phyloP scores from a whole-genome alignment of 2,888 invertebrate genomes.

The Ganaspis brasiliensis region DNA sequence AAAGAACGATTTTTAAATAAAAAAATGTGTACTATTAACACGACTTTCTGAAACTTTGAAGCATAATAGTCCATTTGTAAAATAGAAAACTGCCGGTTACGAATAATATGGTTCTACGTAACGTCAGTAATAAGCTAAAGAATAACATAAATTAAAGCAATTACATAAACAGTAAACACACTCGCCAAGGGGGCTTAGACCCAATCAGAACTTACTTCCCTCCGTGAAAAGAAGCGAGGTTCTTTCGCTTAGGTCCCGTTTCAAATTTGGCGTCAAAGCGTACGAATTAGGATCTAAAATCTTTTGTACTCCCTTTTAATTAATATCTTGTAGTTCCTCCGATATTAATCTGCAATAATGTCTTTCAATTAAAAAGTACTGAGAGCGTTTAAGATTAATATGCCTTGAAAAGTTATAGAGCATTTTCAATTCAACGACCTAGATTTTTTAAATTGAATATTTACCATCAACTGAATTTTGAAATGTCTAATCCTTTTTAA shows the following conservation, averaged over 20 bases:
- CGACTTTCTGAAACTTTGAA: neutral
- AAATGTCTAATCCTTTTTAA: constrained; percentile 10
- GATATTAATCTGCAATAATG: constrained; percentile 1
- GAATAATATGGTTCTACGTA: neutral
- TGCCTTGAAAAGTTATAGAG: constrained; percentile 27
- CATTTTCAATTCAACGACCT: constrained; percentile 45
- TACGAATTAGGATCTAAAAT: constrained; percentile 36
- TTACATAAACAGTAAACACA: constrained; percentile 53
- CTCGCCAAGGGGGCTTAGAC: constrained; percentile 71
- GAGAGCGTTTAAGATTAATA: constrained; percentile 17
- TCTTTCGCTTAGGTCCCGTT: constrained; percentile 11
- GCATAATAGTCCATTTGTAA: constrained; percentile 1
- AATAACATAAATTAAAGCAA: constrained; percentile 46
- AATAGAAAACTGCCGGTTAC: constrained; percentile 31
- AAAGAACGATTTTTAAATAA: neutral
- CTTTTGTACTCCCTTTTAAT: constrained; percentile 12
- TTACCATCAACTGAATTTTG: neutral
- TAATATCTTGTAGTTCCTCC: neutral
- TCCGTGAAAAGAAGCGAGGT: constrained; percentile 63
- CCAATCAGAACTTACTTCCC: constrained; percentile 74
- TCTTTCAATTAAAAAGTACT: constrained; percentile 23
- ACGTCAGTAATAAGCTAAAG: constrained; percentile 1
- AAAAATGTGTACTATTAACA: neutral
- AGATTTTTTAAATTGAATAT: constrained; percentile 24
- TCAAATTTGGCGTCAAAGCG: constrained; percentile 35